These are phyloP conservation scores for Fabriciana adippe DNA, from an alignment of 2,888 invertebrate genomes.

Conservation along the genomic window DNA sequence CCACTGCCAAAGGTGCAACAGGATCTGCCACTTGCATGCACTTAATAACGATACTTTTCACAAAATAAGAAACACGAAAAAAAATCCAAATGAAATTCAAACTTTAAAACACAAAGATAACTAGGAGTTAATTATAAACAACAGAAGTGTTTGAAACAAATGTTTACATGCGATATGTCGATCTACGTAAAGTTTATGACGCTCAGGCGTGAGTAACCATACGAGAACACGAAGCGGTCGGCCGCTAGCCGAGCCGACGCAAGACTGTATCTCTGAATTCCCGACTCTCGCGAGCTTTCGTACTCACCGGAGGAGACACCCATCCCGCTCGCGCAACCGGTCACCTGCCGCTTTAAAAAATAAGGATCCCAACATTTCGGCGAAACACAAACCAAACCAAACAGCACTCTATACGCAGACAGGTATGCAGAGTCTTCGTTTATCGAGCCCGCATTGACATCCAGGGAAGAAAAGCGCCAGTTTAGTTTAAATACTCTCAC, in stretches of 20 bases:
- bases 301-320: conserved; percentile 48
- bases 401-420: conserved; percentile 58
- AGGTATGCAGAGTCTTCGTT: conserved; percentile 56
- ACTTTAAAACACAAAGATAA: conserved; percentile 23
- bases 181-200: conserved; percentile 73
- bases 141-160: conserved; percentile 38
- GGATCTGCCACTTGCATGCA: conserved; percentile 67
- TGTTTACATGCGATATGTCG: conserved; percentile 35
- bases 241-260: conserved; percentile 65
- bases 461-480: conserved; percentile 34
- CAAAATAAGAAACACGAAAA: conserved; percentile 54
- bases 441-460: conserved; percentile 42
- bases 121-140: conserved; percentile 44
- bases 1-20: conserved; percentile 75
- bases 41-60: conserved; percentile 69
- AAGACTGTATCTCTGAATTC: conserved; percentile 60
- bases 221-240: conserved; percentile 55
- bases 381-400: conserved; percentile 71
- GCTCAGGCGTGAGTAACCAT: conserved; percentile 45
- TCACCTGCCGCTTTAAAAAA: conserved; percentile 74
- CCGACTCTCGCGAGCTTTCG: conserved; percentile 65
- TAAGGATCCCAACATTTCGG: conserved; percentile 72
- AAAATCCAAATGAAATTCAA: conserved; percentile 13
- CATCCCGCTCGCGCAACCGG: conserved; percentile 70
- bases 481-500: conserved; percentile 36